phyloP scores from a whole-genome alignment of 1,140 invertebrate species.

The Drosophila navojoa region DNA sequence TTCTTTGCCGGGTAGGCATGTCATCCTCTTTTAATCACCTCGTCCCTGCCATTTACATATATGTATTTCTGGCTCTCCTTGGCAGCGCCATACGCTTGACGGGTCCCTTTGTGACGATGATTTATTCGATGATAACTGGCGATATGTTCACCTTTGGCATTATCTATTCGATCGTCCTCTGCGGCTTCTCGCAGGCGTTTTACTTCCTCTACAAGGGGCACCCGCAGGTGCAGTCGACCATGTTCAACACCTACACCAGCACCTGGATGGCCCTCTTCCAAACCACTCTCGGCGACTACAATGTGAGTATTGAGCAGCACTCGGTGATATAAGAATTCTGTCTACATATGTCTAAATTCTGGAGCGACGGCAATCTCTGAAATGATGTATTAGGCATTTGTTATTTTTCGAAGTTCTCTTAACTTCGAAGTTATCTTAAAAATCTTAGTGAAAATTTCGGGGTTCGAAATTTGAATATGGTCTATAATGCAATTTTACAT shows the following conservation, averaged over 20 bases:
- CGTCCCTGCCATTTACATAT: background rate
- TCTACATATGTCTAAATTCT: no score
- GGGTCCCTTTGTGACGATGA: conserved; percentile 99
- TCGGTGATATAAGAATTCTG: no score
- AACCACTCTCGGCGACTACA: conserved; percentile 98
- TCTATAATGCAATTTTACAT: no score
- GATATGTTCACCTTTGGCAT: conserved; percentile 99
- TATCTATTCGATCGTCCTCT: conserved; percentile 96
- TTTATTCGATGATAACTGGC: conserved; percentile 98
- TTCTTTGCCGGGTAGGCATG: conserved; percentile 96
- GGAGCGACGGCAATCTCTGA: no score
- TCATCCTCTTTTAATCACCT: background rate
- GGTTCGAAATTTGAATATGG: no score
- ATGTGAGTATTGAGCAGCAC: conserved; percentile 87
- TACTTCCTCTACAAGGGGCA: conserved; percentile 98
- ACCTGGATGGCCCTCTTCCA: conserved; percentile 99
- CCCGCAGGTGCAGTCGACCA: conserved; percentile 90
- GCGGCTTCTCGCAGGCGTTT: conserved; percentile 98
- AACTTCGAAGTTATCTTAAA: no score
- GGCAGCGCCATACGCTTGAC: conserved; percentile 94
- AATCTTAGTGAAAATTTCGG: no score
- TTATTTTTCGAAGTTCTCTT: no score
- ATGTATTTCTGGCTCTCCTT: background rate
- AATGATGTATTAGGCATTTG: no score
- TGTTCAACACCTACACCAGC: conserved; percentile 92